These are phyloP conservation scores for Pandemis heparana DNA, from an alignment of 2,888 invertebrate genomes.

Conservation along the genomic window DNA sequence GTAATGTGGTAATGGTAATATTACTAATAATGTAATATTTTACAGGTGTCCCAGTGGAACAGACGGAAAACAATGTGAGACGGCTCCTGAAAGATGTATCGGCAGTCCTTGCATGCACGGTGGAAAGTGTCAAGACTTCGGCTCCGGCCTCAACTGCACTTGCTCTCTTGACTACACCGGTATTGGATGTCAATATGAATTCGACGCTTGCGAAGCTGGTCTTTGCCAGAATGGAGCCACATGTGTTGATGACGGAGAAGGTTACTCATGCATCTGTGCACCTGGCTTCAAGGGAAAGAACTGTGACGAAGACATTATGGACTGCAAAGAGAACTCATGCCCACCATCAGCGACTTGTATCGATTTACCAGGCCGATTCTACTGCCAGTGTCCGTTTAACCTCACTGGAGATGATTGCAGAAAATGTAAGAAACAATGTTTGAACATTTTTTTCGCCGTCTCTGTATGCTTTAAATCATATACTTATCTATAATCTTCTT, in stretches of 20 bases:
- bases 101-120: conserved; percentile 98
- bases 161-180: conserved; percentile 95
- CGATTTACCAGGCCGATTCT: conserved; percentile 95
- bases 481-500: conserved; percentile 39
- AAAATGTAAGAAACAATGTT: conserved; percentile 90
- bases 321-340: conserved; percentile 97
- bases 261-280: conserved; percentile 94
- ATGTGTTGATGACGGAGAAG: conserved; percentile 94
- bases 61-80: conserved; percentile 98
- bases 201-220: conserved; percentile 95
- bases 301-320: conserved; percentile 95
- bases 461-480: background rate
- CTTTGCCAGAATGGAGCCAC: conserved; percentile 97
- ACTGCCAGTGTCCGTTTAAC: conserved; percentile 98
- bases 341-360: conserved; percentile 97
- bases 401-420: conserved; percentile 98
- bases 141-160: conserved; percentile 97
- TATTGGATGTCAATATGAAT: conserved; percentile 97
- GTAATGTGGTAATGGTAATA: background rate
- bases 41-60: conserved; percentile 96
- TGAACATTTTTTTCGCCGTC: background rate
- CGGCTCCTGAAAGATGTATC: conserved; percentile 97
- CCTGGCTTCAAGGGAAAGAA: conserved; percentile 92
- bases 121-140: conserved; percentile 97
- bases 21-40: background rate